phyloP scores from a whole-genome alignment of 2,113 vertebrate species.

The Laticauda laticaudata region DNA sequence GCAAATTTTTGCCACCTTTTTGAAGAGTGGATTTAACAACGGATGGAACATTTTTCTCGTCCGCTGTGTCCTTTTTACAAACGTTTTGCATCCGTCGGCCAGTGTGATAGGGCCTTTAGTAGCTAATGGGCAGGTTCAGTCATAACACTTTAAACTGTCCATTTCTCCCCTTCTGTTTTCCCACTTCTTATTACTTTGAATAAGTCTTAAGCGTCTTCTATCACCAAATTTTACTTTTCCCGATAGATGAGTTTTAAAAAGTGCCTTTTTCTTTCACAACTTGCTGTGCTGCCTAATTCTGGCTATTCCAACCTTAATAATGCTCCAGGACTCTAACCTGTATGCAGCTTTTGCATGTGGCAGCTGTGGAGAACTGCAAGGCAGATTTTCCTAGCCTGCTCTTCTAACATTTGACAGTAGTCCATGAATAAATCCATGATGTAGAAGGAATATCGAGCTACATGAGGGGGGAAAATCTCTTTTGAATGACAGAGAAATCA shows the following conservation, averaged over 20 bases:
- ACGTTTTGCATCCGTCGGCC: no score
- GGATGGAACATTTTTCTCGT: no score
- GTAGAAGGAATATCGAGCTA: background rate
- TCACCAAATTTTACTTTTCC: background rate
- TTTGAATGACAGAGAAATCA: background rate
- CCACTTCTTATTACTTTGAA: background rate
- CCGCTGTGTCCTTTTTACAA: no score
- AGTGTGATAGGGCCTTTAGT: background rate
- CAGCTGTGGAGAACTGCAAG: background rate
- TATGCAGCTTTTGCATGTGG: background rate
- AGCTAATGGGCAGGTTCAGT: background rate
- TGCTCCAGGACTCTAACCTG: background rate
- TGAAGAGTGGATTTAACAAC: no score
- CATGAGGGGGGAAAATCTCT: background rate
- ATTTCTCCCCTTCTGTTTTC: background rate
- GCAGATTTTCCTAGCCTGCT: background rate
- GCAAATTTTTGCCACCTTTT: no score
- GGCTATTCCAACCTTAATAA: background rate
- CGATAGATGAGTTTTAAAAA: background rate
- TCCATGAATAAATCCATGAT: background rate
- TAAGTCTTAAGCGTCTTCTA: background rate
- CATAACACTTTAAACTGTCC: background rate
- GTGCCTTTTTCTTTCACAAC: background rate
- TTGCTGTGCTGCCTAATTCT: background rate
- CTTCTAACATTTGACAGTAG: background rate